These are phyloP conservation scores for Mesitornis unicolor DNA, from an alignment of 2,113 vertebrate species.

Conservation along the genomic window DNA sequence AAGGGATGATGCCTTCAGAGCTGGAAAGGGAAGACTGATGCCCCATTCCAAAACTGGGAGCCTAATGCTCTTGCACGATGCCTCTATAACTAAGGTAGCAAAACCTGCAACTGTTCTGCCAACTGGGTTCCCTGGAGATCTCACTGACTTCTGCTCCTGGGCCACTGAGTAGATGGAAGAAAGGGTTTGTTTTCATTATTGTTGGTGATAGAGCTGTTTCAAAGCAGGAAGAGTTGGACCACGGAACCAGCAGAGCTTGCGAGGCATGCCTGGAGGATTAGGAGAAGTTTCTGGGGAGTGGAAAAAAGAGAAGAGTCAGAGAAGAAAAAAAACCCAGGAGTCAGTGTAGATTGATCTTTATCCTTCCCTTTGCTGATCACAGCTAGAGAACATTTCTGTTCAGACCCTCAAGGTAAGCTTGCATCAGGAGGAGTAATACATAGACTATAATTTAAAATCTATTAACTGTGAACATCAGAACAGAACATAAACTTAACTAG, in stretches of 20 bases:
- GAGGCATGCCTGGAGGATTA: background rate
- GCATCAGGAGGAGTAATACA: background rate
- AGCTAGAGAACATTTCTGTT: background rate
- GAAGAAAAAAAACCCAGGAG: background rate
- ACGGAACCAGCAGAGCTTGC: background rate
- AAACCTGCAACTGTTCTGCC: background rate
- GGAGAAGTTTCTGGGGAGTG: background rate
- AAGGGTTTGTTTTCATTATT: background rate
- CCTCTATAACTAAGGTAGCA: background rate
- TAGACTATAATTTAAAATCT: constrained; percentile 49
- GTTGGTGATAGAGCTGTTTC: background rate
- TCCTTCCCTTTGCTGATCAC: background rate
- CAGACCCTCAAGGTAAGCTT: background rate
- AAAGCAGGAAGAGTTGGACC: background rate
- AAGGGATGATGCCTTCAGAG: background rate
- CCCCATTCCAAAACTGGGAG: background rate
- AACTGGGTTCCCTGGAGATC: background rate
- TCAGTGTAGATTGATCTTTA: background rate
- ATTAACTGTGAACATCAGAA: constrained; percentile 53
- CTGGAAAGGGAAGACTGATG: background rate
- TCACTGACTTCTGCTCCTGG: background rate
- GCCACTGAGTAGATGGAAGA: background rate
- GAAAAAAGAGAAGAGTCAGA: background rate
- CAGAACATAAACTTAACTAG: constrained; percentile 43
- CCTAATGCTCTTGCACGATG: background rate